These are phyloP conservation scores for Colistium nudipinnis DNA, from an alignment of 2,113 vertebrate genomes.

Conservation along the genomic window DNA sequence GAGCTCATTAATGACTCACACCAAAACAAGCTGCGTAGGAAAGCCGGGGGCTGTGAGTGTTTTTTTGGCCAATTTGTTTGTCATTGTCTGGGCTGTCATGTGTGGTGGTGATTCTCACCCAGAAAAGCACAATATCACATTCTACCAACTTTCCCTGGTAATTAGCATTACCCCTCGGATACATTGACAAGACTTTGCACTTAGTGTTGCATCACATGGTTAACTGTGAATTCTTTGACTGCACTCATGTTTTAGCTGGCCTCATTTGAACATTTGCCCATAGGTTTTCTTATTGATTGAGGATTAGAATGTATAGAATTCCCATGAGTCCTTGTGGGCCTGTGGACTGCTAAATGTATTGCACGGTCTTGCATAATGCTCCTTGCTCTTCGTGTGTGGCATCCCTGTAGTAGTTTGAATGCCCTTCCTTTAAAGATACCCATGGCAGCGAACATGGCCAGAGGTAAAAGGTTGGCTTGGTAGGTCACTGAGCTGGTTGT, in stretches of 20 bases:
- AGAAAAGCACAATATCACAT: neutral
- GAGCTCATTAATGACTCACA: slow-evolving; percentile 50
- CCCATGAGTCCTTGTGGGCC: neutral
- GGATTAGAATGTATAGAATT: slow-evolving; percentile 41
- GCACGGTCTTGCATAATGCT: slow-evolving; percentile 27
- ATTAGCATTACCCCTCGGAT: too few species aligned
- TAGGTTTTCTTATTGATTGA: slow-evolving; percentile 36
- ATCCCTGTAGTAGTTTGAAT: neutral
- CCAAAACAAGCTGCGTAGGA: slow-evolving; percentile 2
- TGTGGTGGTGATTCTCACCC: slow-evolving; percentile 8
- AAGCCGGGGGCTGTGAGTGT: slow-evolving; percentile 24
- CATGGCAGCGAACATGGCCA: neutral
- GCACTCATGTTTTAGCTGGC: neutral
- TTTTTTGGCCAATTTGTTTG: slow-evolving; percentile 21
- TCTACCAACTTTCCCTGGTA: neutral
- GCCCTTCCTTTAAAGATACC: neutral
- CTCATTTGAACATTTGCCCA: neutral
- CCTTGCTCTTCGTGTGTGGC: neutral
- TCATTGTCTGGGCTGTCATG: slow-evolving; percentile 5
- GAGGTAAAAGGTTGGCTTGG: slow-evolving; percentile 4
- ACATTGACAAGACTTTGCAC: too few species aligned
- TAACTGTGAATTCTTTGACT: neutral
- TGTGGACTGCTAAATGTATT: slow-evolving; percentile 1
- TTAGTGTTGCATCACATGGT: slow-evolving; percentile 11
- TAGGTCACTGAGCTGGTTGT: slow-evolving; percentile 40